Conservation (phyloP, 1,140 invertebrate species). For the Chelonus insularis region DNA sequence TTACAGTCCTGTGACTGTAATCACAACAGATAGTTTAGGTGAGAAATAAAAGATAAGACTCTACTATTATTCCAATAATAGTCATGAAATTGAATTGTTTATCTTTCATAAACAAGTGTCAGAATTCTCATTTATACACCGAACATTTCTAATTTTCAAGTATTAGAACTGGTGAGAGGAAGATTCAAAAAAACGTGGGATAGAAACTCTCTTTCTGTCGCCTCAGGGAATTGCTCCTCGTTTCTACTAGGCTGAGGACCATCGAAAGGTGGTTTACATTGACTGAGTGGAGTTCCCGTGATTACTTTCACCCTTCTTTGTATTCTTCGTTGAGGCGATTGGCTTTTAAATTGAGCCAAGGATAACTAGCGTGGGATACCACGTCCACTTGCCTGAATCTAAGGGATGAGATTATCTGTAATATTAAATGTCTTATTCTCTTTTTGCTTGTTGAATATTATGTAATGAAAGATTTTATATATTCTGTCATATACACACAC, state of each 20-base stretch:
- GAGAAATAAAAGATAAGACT: too few species aligned
- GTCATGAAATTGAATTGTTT: too few species aligned
- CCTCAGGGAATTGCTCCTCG: conserved; percentile 1
- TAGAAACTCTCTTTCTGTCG: not conserved
- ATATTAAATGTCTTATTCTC: too few species aligned
- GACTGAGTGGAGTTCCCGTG: not conserved
- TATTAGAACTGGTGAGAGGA: not conserved
- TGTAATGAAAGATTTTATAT: not conserved
- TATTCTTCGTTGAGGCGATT: not conserved
- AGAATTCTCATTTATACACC: not conserved
- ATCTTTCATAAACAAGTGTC: not conserved
- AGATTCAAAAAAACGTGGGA: not conserved
- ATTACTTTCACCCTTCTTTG: conserved; percentile 10
- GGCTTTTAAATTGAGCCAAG: not conserved
- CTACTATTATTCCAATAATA: too few species aligned
- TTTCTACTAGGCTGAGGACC: not conserved
- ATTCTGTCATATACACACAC: not conserved
- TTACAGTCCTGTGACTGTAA: too few species aligned
- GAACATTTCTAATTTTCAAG: not conserved
- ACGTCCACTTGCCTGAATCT: too few species aligned
- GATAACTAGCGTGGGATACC: not conserved
- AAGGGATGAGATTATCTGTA: too few species aligned
- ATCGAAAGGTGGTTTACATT: conserved; percentile 9
- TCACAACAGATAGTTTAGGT: too few species aligned
- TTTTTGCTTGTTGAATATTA: not conserved